Conservation (phyloP, 1,140 invertebrate species). For the Hylaeus anthracinus region DNA sequence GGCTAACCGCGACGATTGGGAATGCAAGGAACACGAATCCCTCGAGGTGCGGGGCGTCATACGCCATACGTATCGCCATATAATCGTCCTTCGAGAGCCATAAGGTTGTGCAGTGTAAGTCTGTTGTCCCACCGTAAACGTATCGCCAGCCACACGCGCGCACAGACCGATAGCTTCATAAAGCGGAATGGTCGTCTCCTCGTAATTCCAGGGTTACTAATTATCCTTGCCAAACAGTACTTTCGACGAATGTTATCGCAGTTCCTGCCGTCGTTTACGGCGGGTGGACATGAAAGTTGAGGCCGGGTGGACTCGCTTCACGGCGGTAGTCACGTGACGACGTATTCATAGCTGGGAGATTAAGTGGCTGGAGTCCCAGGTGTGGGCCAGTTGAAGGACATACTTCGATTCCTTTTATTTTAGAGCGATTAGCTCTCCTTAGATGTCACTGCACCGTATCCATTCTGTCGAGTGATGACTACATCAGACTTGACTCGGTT, state of each 20-base stretch:
- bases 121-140: constrained; percentile 20
- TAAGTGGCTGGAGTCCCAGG: too few relatives aligned
- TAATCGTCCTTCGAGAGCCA: not conserved
- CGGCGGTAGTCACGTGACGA: too few relatives aligned
- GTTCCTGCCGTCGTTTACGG: constrained; percentile 38
- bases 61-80: not conserved
- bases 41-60: not conserved
- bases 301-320: not conserved
- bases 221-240: constrained; percentile 39
- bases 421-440: too few relatives aligned
- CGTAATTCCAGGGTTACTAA: constrained; percentile 50
- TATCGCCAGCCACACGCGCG: constrained; percentile 7
- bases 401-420: too few relatives aligned
- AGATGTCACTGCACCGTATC: too few relatives aligned
- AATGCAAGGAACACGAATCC: constrained; percentile 4
- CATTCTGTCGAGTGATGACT: too few relatives aligned
- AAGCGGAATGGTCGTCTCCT: constrained; percentile 31
- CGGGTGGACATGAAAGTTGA: constrained; percentile 17
- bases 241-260: constrained; percentile 39
- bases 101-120: not conserved
- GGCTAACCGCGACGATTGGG: not conserved
- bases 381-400: too few relatives aligned
- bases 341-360: too few relatives aligned
- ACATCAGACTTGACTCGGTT: too few relatives aligned
- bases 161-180: constrained; percentile 37